These are phyloP conservation scores for Tenthredo scrophulariae DNA, from an alignment of 2,888 invertebrate genomes.

Conservation along the genomic window DNA sequence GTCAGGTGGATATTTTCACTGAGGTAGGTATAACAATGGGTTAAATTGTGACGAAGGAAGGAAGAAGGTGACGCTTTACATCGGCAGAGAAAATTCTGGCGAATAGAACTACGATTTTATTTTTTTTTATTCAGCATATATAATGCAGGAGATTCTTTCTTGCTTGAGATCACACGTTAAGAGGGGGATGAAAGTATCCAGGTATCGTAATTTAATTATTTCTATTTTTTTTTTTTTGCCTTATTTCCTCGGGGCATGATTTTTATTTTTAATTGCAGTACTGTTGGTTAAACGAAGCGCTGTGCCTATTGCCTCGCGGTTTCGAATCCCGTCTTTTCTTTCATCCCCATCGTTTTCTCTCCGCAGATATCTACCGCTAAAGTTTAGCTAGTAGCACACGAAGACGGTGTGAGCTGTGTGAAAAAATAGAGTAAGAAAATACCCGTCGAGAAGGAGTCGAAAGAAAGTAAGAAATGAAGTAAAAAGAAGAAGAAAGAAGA, in stretches of 20 bases:
- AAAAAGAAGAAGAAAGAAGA: background rate
- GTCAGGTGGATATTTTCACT: conserved; percentile 9
- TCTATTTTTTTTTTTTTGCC: too few relatives aligned
- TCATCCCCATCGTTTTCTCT: background rate
- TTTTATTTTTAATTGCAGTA: background rate
- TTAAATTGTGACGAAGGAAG: conserved; percentile 6
- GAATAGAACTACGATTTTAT: background rate
- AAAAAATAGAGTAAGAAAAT: background rate
- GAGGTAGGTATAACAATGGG: background rate
- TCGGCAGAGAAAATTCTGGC: background rate
- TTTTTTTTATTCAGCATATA: background rate
- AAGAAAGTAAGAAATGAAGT: background rate
- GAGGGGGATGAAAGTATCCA: background rate
- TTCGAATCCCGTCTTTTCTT: background rate
- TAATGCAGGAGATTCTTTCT: background rate
- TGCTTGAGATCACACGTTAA: background rate
- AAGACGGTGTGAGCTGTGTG: background rate
- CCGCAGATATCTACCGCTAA: background rate
- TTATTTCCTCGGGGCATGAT: background rate
- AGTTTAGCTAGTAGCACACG: background rate
- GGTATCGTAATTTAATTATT: background rate
- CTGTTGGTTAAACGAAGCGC: background rate
- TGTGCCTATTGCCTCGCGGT: background rate
- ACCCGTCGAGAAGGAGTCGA: background rate
- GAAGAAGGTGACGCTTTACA: background rate